Evolutionary conservation across 2,888 invertebrate genomes (phyloP).

Genomic region (Cetonia aurata): DNA sequence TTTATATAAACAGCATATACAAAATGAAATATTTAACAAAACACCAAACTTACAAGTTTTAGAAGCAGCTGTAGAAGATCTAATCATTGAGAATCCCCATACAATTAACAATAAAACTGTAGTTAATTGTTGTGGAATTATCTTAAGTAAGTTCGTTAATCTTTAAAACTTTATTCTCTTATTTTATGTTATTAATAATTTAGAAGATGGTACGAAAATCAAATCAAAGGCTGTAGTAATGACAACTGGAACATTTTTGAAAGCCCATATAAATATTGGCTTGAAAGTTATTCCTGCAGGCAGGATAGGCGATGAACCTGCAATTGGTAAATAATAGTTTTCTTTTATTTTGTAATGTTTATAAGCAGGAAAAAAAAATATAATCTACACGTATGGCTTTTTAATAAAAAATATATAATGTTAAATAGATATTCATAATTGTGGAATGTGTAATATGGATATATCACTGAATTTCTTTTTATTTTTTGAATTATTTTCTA

Average conservation of each 20-base stretch:
- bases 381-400: too few relatives aligned
- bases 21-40: conserved; percentile 75
- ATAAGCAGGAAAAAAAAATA: too few relatives aligned
- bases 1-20: conserved; percentile 83
- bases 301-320: conserved; percentile 82
- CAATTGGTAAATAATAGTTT: conserved; percentile 67
- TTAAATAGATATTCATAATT: too few relatives aligned
- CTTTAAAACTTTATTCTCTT: conserved; percentile 16
- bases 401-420: too few relatives aligned
- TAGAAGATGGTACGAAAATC: conserved; percentile 72
- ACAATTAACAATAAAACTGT: conserved; percentile 51
- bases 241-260: conserved; percentile 90
- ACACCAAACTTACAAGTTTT: conserved; percentile 76
- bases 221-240: conserved; percentile 78
- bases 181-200: not conserved
- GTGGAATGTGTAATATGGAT: too few relatives aligned
- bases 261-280: conserved; percentile 88
- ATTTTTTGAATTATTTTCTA: too few relatives aligned
- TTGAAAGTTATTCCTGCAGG: conserved; percentile 82
- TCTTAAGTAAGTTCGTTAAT: conserved; percentile 65
- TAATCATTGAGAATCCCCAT: conserved; percentile 70
- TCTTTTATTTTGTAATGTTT: not conserved
- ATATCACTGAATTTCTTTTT: too few relatives aligned
- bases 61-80: conserved; percentile 84
- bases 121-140: conserved; percentile 68